Percentiles rank a stretch among this genome's conserved stretches.
Evolutionary conservation across 2,797 vertebrate genomes (phyloP).

Genomic region (Lacerta agilis): DNA sequence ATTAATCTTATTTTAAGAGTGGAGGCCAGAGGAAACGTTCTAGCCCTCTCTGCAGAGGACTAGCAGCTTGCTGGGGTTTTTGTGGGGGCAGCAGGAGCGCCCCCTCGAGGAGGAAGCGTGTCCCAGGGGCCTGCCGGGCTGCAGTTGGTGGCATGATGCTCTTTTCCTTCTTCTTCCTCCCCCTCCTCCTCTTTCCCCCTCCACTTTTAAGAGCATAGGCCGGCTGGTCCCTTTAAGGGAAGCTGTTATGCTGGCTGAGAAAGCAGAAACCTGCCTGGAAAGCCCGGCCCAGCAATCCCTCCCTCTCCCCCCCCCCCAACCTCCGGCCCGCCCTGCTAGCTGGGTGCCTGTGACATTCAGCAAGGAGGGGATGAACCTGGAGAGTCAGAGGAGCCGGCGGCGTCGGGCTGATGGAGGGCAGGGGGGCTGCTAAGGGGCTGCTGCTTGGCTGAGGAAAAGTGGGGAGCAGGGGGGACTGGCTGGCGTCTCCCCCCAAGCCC

Average conservation of each 20-base stretch:
- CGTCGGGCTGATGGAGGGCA: no score
- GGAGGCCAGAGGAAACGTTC: background rate
- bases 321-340: background rate
- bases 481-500: rapidly evolving
- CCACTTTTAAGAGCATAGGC: background rate
- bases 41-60: background rate
- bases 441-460: conserved; percentile 3
- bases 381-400: background rate
- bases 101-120: background rate
- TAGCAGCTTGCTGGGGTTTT: background rate
- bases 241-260: conserved; percentile 42
- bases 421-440: background rate
- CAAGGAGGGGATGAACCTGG: conserved; percentile 19
- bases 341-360: conserved; percentile 30
- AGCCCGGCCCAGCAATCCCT: conserved; percentile 12
- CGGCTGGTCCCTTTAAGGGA: conserved; percentile 63
- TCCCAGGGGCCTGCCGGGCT: no score
- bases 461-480: background rate
- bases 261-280: conserved; percentile 44
- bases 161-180: background rate
- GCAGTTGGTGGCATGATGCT: no score
- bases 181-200: rapidly evolving
- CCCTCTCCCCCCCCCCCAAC: background rate
- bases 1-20: no score
- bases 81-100: background rate